Evolutionary conservation across 2,113 vertebrate species (phyloP).

Genomic region (Panthera tigris): DNA sequence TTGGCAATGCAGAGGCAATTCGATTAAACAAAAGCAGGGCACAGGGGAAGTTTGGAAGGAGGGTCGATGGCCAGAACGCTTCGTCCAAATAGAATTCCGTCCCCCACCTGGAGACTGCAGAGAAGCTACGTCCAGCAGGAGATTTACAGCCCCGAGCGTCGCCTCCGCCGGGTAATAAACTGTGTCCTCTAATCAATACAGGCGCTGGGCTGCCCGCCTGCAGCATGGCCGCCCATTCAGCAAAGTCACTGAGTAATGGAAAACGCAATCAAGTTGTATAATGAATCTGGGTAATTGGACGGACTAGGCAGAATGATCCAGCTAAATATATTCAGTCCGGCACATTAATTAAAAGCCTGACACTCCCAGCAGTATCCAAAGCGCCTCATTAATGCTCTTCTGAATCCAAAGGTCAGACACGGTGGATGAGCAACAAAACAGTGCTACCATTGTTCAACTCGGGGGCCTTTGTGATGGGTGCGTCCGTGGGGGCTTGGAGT

Average conservation of each 20-base stretch:
- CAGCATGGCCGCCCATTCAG: slow-evolving; percentile 6
- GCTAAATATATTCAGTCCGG: slow-evolving; percentile 3
- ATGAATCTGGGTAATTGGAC: slow-evolving; percentile 58
- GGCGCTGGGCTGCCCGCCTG: neutral
- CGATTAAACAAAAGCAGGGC: neutral
- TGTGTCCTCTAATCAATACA: neutral
- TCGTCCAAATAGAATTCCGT: neutral
- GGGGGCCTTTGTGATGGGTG: rapidly evolving
- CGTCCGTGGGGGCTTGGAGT: rapidly evolving
- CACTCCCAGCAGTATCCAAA: neutral
- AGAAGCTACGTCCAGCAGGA: neutral
- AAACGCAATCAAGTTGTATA: slow-evolving; percentile 34
- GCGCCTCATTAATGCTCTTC: slow-evolving; percentile 36
- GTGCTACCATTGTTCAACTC: neutral
- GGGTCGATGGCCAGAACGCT: neutral
- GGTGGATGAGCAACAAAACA: neutral
- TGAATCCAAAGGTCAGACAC: slow-evolving; percentile 31
- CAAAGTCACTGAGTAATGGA: slow-evolving; percentile 55
- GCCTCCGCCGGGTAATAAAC: neutral
- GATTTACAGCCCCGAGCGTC: neutral
- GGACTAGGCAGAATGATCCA: slow-evolving; percentile 38
- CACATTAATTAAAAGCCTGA: slow-evolving; percentile 56
- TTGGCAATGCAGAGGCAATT: neutral
- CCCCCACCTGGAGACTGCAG: neutral
- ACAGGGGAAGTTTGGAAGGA: neutral